Evolutionary conservation across 2,888 invertebrate species (phyloP).

Genomic region (Epirrhoe alternata): DNA sequence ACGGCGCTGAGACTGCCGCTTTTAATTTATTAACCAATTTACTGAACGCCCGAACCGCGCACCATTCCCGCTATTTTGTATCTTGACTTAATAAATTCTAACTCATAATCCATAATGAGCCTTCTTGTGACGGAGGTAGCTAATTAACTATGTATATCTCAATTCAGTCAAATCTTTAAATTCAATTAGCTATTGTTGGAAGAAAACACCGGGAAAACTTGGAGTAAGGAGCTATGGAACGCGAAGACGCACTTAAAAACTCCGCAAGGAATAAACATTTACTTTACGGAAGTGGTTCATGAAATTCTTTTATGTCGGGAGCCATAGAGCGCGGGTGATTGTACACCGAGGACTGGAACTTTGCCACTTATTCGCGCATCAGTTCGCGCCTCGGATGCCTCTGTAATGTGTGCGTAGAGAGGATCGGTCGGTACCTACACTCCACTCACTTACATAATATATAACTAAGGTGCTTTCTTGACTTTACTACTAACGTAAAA

Average conservation of each 20-base stretch:
- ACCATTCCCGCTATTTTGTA: constrained; percentile 73
- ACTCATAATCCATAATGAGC: constrained; percentile 73
- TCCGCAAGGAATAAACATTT: constrained; percentile 45
- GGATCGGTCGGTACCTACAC: constrained; percentile 35
- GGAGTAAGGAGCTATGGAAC: constrained; percentile 31
- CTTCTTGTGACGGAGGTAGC: constrained; percentile 60
- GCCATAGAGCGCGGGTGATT: constrained; percentile 48
- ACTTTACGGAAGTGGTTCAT: constrained; percentile 46
- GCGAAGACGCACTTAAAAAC: constrained; percentile 42
- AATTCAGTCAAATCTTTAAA: constrained; percentile 44
- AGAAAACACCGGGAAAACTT: constrained; percentile 30
- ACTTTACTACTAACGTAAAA: neutral
- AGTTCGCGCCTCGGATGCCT: constrained; percentile 51
- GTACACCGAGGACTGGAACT: constrained; percentile 56
- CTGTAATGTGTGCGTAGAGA: constrained; percentile 42
- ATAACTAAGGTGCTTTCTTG: neutral
- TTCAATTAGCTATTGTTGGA: constrained; percentile 40
- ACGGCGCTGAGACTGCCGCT: constrained; percentile 81
- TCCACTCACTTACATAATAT: constrained; percentile 11
- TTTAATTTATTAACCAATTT: constrained; percentile 85
- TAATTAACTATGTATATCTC: constrained; percentile 56
- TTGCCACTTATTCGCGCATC: constrained; percentile 58
- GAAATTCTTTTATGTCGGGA: constrained; percentile 47
- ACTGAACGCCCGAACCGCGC: constrained; percentile 77
- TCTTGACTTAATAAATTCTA: constrained; percentile 81